These are phyloP conservation scores for Epinephelus fuscoguttatus DNA, from an alignment of 2,113 vertebrate species.

Conservation along the genomic window DNA sequence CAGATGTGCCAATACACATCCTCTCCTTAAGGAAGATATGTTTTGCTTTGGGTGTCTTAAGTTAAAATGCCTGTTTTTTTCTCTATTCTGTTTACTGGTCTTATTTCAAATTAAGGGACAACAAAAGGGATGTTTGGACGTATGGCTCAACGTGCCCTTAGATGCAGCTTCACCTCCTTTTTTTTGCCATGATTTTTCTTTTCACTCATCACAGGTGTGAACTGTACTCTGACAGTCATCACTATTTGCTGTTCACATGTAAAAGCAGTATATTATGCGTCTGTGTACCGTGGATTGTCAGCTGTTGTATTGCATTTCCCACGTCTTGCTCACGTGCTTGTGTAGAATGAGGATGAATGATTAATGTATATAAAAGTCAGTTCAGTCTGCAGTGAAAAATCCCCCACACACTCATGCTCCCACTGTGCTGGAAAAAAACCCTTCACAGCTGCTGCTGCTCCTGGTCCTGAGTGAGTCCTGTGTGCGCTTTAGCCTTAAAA, in stretches of 20 bases:
- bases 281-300: conserved; percentile 60
- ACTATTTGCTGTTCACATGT: conserved; percentile 45
- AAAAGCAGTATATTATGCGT: conserved; percentile 56
- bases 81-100: conserved; percentile 37
- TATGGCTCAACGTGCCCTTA: conserved; percentile 51
- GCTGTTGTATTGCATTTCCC: conserved; percentile 44
- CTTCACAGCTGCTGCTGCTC: conserved; percentile 53
- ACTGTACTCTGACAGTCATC: conserved; percentile 25
- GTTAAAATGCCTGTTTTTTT: conserved; percentile 57
- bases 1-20: conserved; percentile 79
- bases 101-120: conserved; percentile 49
- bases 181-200: conserved; percentile 25
- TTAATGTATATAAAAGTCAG: conserved; percentile 59
- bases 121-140: conserved; percentile 40
- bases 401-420: conserved; percentile 25
- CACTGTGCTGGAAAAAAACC: conserved; percentile 41
- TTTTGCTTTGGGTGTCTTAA: conserved; percentile 71
- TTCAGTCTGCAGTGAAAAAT: conserved; percentile 62
- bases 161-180: conserved; percentile 55
- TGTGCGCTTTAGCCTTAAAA: conserved; percentile 59
- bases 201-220: neutral
- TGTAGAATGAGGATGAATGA: conserved; percentile 57
- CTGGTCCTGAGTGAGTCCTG: conserved; percentile 31
- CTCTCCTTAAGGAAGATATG: conserved; percentile 50
- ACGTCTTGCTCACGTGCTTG: conserved; percentile 56